These are phyloP conservation scores for Oscheius myriophilus DNA, from an alignment of 2,888 invertebrate species.

Conservation along the genomic window DNA sequence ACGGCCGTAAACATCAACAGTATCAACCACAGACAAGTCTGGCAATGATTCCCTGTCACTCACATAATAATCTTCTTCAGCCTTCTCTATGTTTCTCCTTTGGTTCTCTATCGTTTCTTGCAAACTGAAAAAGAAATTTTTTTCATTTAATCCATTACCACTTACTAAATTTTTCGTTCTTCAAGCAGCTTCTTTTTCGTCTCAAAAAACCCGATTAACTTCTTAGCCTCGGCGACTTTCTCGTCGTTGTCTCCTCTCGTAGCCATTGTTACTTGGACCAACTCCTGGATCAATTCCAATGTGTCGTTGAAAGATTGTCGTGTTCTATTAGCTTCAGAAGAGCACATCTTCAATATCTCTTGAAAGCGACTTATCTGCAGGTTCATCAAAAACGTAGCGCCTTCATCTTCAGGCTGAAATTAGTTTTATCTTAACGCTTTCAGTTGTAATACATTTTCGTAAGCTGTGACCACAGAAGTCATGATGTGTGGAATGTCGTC, in stretches of 20 bases:
- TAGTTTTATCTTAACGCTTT: too few species aligned
- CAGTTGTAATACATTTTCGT: conserved; percentile 14
- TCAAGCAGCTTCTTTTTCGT: not conserved
- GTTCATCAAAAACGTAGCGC: not conserved
- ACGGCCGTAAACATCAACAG: too few species aligned
- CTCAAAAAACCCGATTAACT: not conserved
- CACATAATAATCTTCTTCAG: too few species aligned
- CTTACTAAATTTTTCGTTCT: too few species aligned
- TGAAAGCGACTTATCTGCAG: not conserved
- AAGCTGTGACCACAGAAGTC: conserved; percentile 10
- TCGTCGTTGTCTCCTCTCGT: conserved; percentile 3
- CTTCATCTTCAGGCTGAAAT: conserved; percentile 6
- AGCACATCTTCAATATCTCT: conserved; percentile 1
- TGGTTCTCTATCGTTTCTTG: too few species aligned
- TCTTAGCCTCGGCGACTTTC: not conserved
- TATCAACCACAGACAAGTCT: too few species aligned
- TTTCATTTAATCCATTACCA: too few species aligned
- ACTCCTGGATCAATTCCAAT: not conserved
- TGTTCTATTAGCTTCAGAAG: conserved; percentile 2
- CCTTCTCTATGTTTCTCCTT: too few species aligned
- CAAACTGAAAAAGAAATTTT: too few species aligned
- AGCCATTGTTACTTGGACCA: conserved; percentile 7
- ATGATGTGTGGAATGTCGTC: conserved; percentile 6
- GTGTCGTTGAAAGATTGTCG: conserved; percentile 10
- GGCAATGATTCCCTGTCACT: too few species aligned